Conservation (phyloP, 2,113 vertebrate genomes). For the Candoia aspera region DNA sequence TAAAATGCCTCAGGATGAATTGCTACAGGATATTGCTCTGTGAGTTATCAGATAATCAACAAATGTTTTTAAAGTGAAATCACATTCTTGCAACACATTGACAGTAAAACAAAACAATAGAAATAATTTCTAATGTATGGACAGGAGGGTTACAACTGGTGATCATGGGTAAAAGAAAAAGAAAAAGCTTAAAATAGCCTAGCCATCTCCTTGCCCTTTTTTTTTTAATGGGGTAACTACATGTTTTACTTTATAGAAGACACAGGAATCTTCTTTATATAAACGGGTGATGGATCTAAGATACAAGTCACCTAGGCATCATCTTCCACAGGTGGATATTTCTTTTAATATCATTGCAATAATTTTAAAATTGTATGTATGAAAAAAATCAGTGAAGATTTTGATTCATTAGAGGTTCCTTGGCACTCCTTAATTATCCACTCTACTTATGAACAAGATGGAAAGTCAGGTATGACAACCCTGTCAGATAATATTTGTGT, state of each 20-base stretch:
- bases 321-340: not conserved
- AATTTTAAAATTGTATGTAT: not conserved
- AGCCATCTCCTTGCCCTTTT: not conserved
- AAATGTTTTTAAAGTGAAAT: not conserved
- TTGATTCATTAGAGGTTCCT: not conserved
- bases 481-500: not conserved
- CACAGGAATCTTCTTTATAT: not conserved
- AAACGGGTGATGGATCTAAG: not conserved
- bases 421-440: not conserved
- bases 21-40: not conserved
- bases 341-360: not conserved
- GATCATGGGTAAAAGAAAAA: not conserved
- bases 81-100: not conserved
- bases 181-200: not conserved
- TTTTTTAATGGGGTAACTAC: not conserved
- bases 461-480: not conserved
- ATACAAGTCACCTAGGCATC: not conserved
- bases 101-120: not conserved
- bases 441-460: not conserved
- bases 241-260: not conserved
- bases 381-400: not conserved
- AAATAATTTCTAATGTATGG: not conserved
- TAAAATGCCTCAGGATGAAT: conserved; percentile 13
- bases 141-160: not conserved
- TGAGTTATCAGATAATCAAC: conserved; percentile 5